Evolutionary conservation across 1,140 invertebrate genomes (phyloP).

Genomic region (Euwallacea similis): DNA sequence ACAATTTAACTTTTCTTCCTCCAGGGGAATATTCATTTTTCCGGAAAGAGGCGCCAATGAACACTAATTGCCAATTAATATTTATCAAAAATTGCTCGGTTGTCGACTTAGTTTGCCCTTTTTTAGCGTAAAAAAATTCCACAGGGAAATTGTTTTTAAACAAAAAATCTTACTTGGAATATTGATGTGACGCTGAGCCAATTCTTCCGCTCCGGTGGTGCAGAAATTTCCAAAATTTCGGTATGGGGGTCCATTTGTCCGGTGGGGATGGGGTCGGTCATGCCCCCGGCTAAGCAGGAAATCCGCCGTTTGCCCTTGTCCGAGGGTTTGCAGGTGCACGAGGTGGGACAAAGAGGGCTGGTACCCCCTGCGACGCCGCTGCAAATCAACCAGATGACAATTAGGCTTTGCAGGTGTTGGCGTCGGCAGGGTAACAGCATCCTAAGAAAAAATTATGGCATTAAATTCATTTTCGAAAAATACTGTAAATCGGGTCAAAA

Average conservation of each 20-base stretch:
- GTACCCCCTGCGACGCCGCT: constrained; percentile 38
- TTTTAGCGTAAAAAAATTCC: too few species aligned
- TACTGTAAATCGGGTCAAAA: too few species aligned
- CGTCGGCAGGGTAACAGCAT: constrained; percentile 47
- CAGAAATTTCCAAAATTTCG: constrained; percentile 69
- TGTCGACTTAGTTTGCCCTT: too few species aligned
- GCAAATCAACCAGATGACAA: constrained; percentile 48
- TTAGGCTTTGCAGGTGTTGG: constrained; percentile 43
- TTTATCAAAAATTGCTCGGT: too few species aligned
- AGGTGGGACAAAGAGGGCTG: constrained; percentile 52
- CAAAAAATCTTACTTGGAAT: constrained; percentile 59
- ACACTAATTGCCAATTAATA: constrained; percentile 56
- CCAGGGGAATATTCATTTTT: not conserved
- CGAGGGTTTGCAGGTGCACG: constrained; percentile 47
- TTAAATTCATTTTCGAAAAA: not conserved
- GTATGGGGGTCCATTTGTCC: constrained; percentile 63
- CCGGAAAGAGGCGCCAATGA: constrained; percentile 60
- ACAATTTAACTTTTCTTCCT: constrained; percentile 3
- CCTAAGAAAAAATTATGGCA: constrained; percentile 41
- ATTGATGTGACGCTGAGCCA: constrained; percentile 71
- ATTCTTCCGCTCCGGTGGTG: constrained; percentile 65
- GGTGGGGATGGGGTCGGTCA: constrained; percentile 63
- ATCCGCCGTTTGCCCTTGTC: constrained; percentile 46
- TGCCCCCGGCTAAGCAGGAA: constrained; percentile 61
- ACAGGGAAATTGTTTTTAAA: too few species aligned